Conservation (phyloP, 2,797 vertebrate genomes). For the Cuculus canorus region DNA sequence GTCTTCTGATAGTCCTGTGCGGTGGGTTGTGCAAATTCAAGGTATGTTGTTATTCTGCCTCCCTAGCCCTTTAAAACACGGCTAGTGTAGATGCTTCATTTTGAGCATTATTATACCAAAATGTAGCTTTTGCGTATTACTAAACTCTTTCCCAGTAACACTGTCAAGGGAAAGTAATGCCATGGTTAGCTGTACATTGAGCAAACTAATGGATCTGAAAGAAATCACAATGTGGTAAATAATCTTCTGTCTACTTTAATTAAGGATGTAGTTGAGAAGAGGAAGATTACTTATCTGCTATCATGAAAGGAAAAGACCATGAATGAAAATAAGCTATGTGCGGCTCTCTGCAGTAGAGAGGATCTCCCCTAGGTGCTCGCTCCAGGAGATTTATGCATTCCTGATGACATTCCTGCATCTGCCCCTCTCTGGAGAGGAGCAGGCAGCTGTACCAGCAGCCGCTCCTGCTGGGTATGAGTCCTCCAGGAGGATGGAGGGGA, state of each 20-base stretch:
- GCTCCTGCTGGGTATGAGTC: not conserved
- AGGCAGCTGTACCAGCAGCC: not conserved
- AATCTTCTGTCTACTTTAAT: constrained; percentile 56
- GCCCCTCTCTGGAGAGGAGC: accelerated
- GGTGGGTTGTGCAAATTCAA: not conserved
- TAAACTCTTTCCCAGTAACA: not conserved
- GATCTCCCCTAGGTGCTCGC: not conserved
- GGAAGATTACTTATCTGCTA: constrained; percentile 36
- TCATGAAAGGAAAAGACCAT: not conserved
- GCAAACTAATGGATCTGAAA: constrained; percentile 58
- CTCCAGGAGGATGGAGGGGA: not conserved
- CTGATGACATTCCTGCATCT: not conserved
- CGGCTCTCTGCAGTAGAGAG: not conserved
- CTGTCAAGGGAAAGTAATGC: constrained; percentile 34
- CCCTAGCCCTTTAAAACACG: not conserved
- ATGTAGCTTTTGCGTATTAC: not conserved
- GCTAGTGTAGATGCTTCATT: accelerated
- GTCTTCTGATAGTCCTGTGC: not conserved
- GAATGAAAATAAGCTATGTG: constrained; percentile 20
- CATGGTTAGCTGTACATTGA: not conserved
- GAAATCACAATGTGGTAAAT: constrained; percentile 51
- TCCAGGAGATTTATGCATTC: not conserved
- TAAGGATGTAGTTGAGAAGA: constrained; percentile 30
- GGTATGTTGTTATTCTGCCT: not conserved
- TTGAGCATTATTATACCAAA: not conserved